Percentiles rank a stretch among this genome's conserved stretches.
phyloP scores from a whole-genome alignment of 2,888 invertebrate species.

The Phlogophora meticulosa region DNA sequence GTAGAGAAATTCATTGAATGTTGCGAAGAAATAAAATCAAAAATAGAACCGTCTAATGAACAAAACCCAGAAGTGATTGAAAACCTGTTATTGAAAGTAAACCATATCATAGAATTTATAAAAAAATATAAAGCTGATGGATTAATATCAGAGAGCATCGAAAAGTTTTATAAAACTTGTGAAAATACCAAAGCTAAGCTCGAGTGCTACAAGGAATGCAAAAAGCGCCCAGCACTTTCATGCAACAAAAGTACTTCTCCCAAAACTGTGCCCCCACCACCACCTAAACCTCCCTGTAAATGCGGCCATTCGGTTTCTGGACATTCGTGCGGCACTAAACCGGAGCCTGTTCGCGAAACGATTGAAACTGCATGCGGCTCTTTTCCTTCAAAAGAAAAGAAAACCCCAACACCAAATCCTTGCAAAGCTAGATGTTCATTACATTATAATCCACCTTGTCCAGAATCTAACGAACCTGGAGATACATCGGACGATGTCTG shows the following conservation, averaged over 20 bases:
- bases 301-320: too few relatives aligned
- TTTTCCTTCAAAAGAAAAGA: too few relatives aligned
- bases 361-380: too few relatives aligned
- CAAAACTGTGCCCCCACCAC: neutral
- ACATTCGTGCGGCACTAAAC: too few relatives aligned
- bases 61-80: constrained; percentile 51
- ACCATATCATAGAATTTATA: constrained; percentile 67
- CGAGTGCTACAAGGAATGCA: constrained; percentile 34
- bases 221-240: neutral
- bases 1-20: constrained; percentile 69
- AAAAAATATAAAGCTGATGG: constrained; percentile 66
- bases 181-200: constrained; percentile 64
- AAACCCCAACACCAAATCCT: too few relatives aligned
- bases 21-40: constrained; percentile 70
- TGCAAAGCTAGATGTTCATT: too few relatives aligned
- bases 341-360: too few relatives aligned
- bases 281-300: neutral
- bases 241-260: neutral
- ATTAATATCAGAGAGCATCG: constrained; percentile 61
- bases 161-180: constrained; percentile 67
- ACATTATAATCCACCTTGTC: too few relatives aligned
- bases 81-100: constrained; percentile 65
- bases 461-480: too few relatives aligned
- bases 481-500: too few relatives aligned
- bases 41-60: constrained; percentile 34